phyloP scores from a whole-genome alignment of 2,113 vertebrate genomes.

The Melanostigma gelatinosum region DNA sequence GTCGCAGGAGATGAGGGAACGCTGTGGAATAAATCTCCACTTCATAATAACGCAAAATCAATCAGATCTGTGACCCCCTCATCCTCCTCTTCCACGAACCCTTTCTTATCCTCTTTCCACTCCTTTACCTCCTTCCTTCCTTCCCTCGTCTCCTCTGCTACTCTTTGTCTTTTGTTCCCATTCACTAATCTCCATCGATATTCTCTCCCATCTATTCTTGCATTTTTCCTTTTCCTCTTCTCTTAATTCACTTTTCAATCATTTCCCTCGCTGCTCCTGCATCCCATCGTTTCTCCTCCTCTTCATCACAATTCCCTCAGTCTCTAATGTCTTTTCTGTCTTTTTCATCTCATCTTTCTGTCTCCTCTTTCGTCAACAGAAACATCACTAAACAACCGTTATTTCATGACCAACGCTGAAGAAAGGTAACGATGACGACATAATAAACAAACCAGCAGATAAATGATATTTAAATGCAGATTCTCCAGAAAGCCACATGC shows the following conservation, averaged over 20 bases:
- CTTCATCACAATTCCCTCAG: background rate
- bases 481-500: background rate
- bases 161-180: background rate
- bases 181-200: background rate
- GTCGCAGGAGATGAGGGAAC: slow-evolving; percentile 52
- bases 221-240: background rate
- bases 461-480: background rate
- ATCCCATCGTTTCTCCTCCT: background rate
- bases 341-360: background rate
- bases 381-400: background rate
- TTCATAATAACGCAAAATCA: slow-evolving; percentile 53
- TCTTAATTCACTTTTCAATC: background rate
- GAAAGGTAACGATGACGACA: background rate
- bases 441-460: background rate
- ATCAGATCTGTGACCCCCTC: slow-evolving; percentile 9
- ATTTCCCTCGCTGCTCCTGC: too few relatives aligned
- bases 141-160: background rate
- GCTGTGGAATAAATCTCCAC: slow-evolving; percentile 63
- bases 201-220: background rate
- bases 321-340: background rate
- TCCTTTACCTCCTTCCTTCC: background rate
- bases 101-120: background rate
- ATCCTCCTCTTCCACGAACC: background rate
- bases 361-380: background rate
- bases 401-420: background rate